phyloP scores from a whole-genome alignment of 2,113 vertebrate genomes.

The Microtus richardsoni region DNA sequence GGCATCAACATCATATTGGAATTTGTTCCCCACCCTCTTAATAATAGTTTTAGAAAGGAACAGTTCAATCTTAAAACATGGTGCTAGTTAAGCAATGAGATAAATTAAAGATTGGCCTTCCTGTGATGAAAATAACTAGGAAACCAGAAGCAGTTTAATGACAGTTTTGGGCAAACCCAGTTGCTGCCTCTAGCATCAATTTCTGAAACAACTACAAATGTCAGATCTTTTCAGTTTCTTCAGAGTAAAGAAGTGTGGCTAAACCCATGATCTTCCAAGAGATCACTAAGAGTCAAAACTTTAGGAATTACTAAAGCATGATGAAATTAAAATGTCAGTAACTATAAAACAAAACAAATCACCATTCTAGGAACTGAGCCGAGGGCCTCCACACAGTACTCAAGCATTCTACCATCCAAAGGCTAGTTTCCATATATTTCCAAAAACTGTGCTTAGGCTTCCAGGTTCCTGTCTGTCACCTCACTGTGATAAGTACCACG shows the following conservation, averaged over 20 bases:
- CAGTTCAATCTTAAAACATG: conserved; percentile 49
- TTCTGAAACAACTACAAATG: conserved; percentile 32
- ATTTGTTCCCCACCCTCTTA: conserved; percentile 34
- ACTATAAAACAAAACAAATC: neutral
- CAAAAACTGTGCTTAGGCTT: neutral
- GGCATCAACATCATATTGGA: conserved; percentile 42
- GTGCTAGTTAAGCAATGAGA: conserved; percentile 49
- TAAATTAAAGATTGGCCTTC: conserved; percentile 53
- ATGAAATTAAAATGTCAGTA: conserved; percentile 8
- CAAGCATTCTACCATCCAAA: neutral
- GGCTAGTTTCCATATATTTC: neutral
- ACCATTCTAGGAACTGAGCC: neutral
- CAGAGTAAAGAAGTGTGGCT: conserved; percentile 45
- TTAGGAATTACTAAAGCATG: neutral
- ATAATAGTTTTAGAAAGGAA: conserved; percentile 49
- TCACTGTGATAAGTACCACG: neutral
- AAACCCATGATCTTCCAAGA: conserved; percentile 53
- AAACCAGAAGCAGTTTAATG: conserved; percentile 59
- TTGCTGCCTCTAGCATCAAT: conserved; percentile 37
- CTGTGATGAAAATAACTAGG: conserved; percentile 58
- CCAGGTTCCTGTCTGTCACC: neutral
- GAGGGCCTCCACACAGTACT: too few relatives aligned
- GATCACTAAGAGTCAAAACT: conserved; percentile 28
- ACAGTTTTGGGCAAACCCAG: conserved; percentile 39
- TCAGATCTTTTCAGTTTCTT: conserved; percentile 37